Percentiles rank a stretch among this genome's conserved stretches.
phyloP scores from a whole-genome alignment of 2,888 invertebrate species.

The Pelosia muscerda region DNA sequence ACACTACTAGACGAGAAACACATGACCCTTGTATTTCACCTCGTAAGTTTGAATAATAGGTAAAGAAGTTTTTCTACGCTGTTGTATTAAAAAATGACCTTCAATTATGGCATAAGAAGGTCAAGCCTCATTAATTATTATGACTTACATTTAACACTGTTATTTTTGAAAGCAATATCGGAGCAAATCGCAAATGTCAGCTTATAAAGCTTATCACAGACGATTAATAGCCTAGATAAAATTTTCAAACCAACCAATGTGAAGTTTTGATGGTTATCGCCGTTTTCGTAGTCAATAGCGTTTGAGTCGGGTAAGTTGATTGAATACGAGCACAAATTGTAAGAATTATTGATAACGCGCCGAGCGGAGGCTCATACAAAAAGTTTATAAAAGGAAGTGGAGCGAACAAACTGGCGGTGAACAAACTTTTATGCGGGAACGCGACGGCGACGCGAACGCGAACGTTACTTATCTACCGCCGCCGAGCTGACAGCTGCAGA shows the following conservation, averaged over 20 bases:
- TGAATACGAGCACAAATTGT: slow-evolving; percentile 71
- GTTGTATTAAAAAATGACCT: slow-evolving; percentile 25
- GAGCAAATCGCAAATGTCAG: slow-evolving; percentile 42
- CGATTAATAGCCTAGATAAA: slow-evolving; percentile 51
- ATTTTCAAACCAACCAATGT: slow-evolving; percentile 41
- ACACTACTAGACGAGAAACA: neutral
- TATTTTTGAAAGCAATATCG: slow-evolving; percentile 44
- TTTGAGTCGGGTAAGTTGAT: slow-evolving; percentile 60
- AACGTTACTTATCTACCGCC: slow-evolving; percentile 84
- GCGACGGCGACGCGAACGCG: slow-evolving; percentile 76
- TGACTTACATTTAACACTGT: slow-evolving; percentile 40
- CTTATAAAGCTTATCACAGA: slow-evolving; percentile 35
- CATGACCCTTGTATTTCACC: slow-evolving; percentile 12
- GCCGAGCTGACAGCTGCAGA: slow-evolving; percentile 85
- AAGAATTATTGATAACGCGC: slow-evolving; percentile 83
- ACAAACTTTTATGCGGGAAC: slow-evolving; percentile 81
- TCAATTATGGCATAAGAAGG: slow-evolving; percentile 34
- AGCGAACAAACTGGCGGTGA: slow-evolving; percentile 82
- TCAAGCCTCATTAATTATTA: slow-evolving; percentile 45
- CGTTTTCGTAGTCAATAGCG: slow-evolving; percentile 53
- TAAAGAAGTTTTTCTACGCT: slow-evolving; percentile 5
- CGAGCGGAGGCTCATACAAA: slow-evolving; percentile 74
- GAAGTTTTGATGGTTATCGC: slow-evolving; percentile 54
- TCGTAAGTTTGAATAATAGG: slow-evolving; percentile 11
- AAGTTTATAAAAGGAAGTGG: slow-evolving; percentile 84